These are phyloP conservation scores for Hippocampus guttulatus DNA, from an alignment of 2,113 vertebrate species.

Conservation along the genomic window DNA sequence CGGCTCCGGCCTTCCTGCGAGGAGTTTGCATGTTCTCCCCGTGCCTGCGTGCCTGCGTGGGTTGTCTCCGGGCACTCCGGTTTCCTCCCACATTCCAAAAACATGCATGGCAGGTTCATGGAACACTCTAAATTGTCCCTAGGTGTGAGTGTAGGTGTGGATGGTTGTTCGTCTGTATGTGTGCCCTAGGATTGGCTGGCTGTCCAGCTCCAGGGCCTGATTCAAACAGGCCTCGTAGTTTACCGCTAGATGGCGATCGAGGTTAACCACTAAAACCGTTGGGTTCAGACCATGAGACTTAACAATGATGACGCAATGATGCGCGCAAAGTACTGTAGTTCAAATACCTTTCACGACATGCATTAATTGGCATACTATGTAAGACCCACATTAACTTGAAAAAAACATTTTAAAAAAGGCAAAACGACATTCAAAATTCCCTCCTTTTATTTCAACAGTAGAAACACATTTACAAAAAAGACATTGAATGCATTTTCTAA, in stretches of 20 bases:
- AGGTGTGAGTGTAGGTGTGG: too few relatives aligned
- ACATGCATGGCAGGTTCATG: too few relatives aligned
- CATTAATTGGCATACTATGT: not conserved
- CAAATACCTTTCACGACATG: not conserved
- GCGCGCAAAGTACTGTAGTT: not conserved
- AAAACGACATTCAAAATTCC: slow-evolving; percentile 36
- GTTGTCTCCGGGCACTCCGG: too few relatives aligned
- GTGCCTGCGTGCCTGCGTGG: too few relatives aligned
- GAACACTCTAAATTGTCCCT: too few relatives aligned
- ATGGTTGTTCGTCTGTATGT: too few relatives aligned
- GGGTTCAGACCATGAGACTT: not conserved
- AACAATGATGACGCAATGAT: not conserved
- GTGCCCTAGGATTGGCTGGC: too few relatives aligned
- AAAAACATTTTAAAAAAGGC: slow-evolving; percentile 1
- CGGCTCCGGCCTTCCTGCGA: too few relatives aligned
- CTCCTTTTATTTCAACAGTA: slow-evolving; percentile 66
- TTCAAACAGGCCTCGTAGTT: not conserved
- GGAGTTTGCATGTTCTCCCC: too few relatives aligned
- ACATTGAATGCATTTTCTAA: slow-evolving; percentile 41
- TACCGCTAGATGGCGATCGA: slow-evolving; percentile 39
- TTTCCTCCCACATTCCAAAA: too few relatives aligned
- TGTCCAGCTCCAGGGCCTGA: too few relatives aligned
- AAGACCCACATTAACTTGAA: not conserved
- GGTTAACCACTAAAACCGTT: not conserved
- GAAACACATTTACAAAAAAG: slow-evolving; percentile 63